Evolutionary conservation across 2,797 vertebrate species (phyloP), one percentile per base, ranked within the genome.

Genomic region (Gallinago stenura): DNA sequence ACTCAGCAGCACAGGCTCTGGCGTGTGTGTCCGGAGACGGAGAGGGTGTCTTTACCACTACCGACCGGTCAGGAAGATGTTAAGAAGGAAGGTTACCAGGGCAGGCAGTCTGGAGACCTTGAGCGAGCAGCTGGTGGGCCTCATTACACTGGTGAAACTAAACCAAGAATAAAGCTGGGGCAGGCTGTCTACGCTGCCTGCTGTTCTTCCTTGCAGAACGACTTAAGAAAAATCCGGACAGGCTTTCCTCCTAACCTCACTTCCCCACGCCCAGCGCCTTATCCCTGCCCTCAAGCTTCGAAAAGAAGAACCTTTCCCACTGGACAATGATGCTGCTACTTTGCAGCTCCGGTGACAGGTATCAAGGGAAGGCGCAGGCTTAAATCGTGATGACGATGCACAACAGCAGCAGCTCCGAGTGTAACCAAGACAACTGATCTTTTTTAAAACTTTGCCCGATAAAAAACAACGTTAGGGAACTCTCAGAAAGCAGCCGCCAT

Each of bases 21-120:
- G 2, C 0, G 0, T n/a, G 24, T 4, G 18, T 35, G 31, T 53
- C 50, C 33, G 24, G 61, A 66, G 10, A 22, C 10, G 25, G 41
- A 41, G 35, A 33, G 64, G n/a, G 31, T 24, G 35, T 19, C 65
- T 48, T 69, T 50, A 28, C 35, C 19, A 30, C n/a, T 62, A 39
- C 31, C 1, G 6, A 30, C 30, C 2, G 2, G 39, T 21, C 22
- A 26, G 76, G 39, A 41, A 65, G 28, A n/a, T 0, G 0, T 5
- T 5, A 65, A 24, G 35, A 69, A 33, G 26, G 19, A 39, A 64
- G 15, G 70, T 15, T 50, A 7, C 39, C 8, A n/a, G 18, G 17
- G 18, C 41, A 56, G 53, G 28, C 33, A 30, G 53, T 7, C n/a
- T 26, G 33, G 48, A 79, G 75, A 53, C 28, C 39, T 69, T 25